Evolutionary conservation across 2,113 vertebrate genomes (phyloP), one percentile per base, ranked within the genome.

Genomic region (Perccottus glenii): DNA sequence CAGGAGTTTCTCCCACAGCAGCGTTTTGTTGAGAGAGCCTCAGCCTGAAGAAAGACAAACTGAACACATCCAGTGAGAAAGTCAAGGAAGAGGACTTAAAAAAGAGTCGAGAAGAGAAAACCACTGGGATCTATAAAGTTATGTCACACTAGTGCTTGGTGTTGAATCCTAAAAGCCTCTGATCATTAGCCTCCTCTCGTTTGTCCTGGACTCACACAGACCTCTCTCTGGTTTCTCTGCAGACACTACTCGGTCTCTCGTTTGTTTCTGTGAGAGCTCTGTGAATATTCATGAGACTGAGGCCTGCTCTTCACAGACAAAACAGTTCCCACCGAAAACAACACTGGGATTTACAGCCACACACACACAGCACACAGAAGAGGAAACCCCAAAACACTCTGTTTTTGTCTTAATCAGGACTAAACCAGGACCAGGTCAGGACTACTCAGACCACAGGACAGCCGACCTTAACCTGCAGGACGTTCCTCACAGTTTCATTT

Each of bases 231-330:
- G 32, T 11, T 0, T 7, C 11, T 50, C 16, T 52, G 5, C 27
- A 33, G 4, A 5, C 50, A 52, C 27, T 52, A 52, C 33, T 52
- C 33, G 27, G 50, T 9, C 50, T 52, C 49, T 51, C 50, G 38
- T 40, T 4, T 40, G 5, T 40, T 8, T 40, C 38, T 40, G 38
- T 40, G 38, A 6, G 19, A 27, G 19, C 38, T 40, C 38, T 5
- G n/a, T n/a, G 50, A 52, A 52, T 52, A 52, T 52, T 52, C 50
- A 52, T 33, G 50, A 52, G 27, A 52, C 10, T 6, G 10, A 11
- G 11, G 27, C 50, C 27, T n/a, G n/a, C n/a, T n/a, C n/a, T 52
- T 52, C 32, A 52, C 11, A 2, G 33, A 33, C 50, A 10, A 52
- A 52, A 52, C 27, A 33, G 50, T 52, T 52, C 50, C 50, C 50